Evolutionary conservation across 1,140 invertebrate genomes (phyloP), one percentile per base, ranked within the genome.

Genomic region (Zaprionus capensis): DNA sequence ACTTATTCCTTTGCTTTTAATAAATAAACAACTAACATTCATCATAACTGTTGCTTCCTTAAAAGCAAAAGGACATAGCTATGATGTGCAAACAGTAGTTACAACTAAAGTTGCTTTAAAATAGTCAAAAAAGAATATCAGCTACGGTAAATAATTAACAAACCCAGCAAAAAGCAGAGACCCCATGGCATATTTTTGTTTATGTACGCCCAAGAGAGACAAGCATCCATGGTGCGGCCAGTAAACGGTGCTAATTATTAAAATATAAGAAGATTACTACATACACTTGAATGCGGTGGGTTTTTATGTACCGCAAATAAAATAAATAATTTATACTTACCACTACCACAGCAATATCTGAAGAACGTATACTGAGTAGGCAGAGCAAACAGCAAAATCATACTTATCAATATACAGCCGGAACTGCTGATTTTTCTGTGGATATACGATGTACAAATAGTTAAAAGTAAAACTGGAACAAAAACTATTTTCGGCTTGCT

Each of bases 341-440:
- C 44, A 53, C 57, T 58, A 34, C 81, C 75, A n/a, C 71, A 88
- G 31, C 78, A 88, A 41, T 90, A 90, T 57, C 63, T 90, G n/a
- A 81, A 90, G 34, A 88, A 90, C 7, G 72, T 68, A n/a, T 88
- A 94, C 24, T 96, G 95, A 17, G 96, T 94, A 3, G 97, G 97
- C 17, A 98, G 97, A 92, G 92, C 98, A 98, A 73, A 98, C 94
- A 0, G 97, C 81, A 14, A 97, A 93, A 4, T 96, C 95, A 38
- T 38, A 5, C 36, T 9, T 1, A 96, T 94, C 17, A 95, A 94
- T 78, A 97, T 95, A 96, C 97, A 1, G 97, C 95, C 0, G 0
- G 97, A 96, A 81, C 97, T 97, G 80, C 96, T 95, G 11, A 96
- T 95, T 71, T 93, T 92, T 76, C 95, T 96, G 80, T 24, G 7